These are phyloP conservation scores for Zelleria hepariella DNA, from an alignment of 2,888 invertebrate genomes.

Conservation along the genomic window DNA sequence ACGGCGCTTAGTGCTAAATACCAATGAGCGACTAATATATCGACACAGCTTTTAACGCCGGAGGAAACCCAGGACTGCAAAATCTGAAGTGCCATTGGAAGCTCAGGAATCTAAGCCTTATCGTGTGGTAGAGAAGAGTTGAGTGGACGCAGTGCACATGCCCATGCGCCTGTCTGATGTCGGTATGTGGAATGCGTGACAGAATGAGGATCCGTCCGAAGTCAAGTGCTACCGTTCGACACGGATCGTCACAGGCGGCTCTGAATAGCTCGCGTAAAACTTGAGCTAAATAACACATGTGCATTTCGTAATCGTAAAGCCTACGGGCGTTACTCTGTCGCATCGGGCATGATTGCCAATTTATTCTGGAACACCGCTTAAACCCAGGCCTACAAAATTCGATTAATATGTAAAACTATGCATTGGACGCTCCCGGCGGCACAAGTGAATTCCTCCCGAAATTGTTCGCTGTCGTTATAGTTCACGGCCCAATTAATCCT, in stretches of 20 bases:
- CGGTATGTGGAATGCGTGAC: constrained; percentile 22
- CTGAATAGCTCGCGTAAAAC: constrained; percentile 4
- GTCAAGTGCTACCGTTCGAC: constrained; percentile 37
- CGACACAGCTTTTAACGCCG: constrained; percentile 27
- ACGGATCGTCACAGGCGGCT: constrained; percentile 21
- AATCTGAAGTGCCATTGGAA: constrained; percentile 21
- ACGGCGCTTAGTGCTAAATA: constrained; percentile 15
- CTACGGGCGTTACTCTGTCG: not conserved
- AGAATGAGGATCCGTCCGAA: constrained; percentile 35
- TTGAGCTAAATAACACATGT: not conserved
- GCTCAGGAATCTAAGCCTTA: constrained; percentile 20
- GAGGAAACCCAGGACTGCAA: constrained; percentile 20
- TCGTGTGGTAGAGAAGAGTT: constrained; percentile 12
- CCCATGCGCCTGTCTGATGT: not conserved
- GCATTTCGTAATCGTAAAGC: not conserved
- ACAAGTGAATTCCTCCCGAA: constrained; percentile 33
- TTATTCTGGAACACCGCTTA: not conserved
- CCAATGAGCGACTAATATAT: constrained; percentile 22
- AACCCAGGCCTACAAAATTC: constrained; percentile 10
- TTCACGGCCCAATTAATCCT: constrained; percentile 28
- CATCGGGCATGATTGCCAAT: constrained; percentile 1
- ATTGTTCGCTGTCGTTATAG: constrained; percentile 23
- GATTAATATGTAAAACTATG: constrained; percentile 41
- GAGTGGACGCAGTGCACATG: not conserved
- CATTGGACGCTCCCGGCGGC: constrained; percentile 21